Evolutionary conservation across 2,797 vertebrate genomes (phyloP), one percentile per base, ranked within the genome.

Genomic region (Anguilla pacifica): DNA sequence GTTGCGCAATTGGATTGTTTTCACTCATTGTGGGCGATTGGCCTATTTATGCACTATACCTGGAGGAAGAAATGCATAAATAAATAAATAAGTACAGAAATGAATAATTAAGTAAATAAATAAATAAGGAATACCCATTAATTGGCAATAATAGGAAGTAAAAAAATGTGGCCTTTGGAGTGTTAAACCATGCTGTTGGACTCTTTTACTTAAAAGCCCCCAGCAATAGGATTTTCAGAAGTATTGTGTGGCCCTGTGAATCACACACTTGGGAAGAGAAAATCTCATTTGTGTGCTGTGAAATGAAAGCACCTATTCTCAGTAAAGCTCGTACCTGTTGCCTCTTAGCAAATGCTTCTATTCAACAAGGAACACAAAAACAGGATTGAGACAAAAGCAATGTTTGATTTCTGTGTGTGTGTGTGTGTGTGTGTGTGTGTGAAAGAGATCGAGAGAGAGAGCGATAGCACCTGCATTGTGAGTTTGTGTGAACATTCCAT

Each of bases 221-320:
- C 51, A 77, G 51, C 79, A 79, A 86, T 57, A 89, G 67, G 86
- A 87, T 89, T 89, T 61, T 6, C 31, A 15, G 64, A 53, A 81
- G 43, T 74, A 55, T 57, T 70, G 15, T 35, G 17, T 72, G 55
- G 86, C 88, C 77, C 86, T 31, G 39, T 88, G 77, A 82, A 64
- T 83, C 51, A 84, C 64, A 43, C 64, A 83, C 46, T 59, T 55
- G 53, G 25, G 9, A 59, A 84, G n/a, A 53, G 49, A n/a, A 84
- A 84, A 57, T 59, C 83, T 35, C 2, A 84, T 84, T 31, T 84
- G 25, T 84, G 83, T 64, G 11, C 84, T 85, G 19, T 55, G 51
- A 84, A 84, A 55, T 84, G 83, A 84, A 28, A 25, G 15, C 25
- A 83, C 25, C 43, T 46, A 19, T 46, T 7, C 51, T 4, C 13